Conservation (phyloP, 2,888 invertebrate genomes). For the Halocaridina rubra region DNA sequence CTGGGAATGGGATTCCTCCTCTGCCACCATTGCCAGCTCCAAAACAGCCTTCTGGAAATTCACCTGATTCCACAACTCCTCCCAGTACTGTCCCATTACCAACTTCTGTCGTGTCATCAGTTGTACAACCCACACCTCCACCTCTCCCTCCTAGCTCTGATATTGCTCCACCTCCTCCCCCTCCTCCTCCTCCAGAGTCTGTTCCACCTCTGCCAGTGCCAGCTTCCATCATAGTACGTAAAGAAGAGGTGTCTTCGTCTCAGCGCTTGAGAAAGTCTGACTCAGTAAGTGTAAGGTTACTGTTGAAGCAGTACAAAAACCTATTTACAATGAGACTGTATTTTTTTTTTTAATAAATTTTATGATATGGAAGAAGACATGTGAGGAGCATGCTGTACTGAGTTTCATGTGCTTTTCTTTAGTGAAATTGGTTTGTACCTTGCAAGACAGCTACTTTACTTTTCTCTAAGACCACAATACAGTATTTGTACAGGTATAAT, state of each 20-base stretch:
- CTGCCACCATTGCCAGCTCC: constrained; percentile 26
- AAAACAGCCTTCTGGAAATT: constrained; percentile 46
- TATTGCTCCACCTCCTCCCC: constrained; percentile 39
- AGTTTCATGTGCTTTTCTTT: too few species aligned
- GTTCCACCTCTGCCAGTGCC: constrained; percentile 32
- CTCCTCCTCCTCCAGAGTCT: constrained; percentile 10
- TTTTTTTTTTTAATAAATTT: too few species aligned
- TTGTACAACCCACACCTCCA: constrained; percentile 28
- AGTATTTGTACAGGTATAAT: too few species aligned
- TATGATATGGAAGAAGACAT: too few species aligned
- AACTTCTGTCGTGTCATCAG: neutral
- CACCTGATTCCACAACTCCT: constrained; percentile 48
- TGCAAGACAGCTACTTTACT: too few species aligned
- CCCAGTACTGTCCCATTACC: constrained; percentile 29
- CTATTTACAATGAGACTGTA: too few species aligned
- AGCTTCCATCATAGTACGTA: constrained; percentile 35
- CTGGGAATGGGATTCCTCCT: constrained; percentile 27
- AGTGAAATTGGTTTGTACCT: too few species aligned
- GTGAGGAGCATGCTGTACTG: too few species aligned
- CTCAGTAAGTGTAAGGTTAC: constrained; percentile 42
- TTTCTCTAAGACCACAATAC: too few species aligned
- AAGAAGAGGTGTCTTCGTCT: constrained; percentile 46
- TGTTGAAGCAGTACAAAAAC: too few species aligned
- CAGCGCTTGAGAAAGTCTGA: constrained; percentile 43
- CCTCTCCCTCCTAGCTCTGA: constrained; percentile 46